Evolutionary conservation across 2,113 vertebrate genomes (phyloP).

Genomic region (Tetraodon nigroviridis): DNA sequence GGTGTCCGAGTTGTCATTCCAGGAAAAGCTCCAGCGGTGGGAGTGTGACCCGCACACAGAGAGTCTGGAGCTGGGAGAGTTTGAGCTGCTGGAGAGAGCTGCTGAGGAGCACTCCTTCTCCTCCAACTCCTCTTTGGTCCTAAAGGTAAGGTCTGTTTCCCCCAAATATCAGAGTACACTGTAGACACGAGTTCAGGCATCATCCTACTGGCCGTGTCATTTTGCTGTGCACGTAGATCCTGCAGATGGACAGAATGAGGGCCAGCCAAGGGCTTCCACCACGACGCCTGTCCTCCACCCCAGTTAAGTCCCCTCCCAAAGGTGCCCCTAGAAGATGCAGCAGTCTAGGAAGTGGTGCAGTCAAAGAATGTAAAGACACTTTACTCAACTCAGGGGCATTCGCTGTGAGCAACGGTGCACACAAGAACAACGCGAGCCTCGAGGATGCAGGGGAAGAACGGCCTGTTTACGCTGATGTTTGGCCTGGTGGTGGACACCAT

Average conservation of each 20-base stretch:
- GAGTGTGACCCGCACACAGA: conserved; percentile 81
- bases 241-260: conserved; percentile 77
- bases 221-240: conserved; percentile 43
- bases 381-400: neutral
- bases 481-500: conserved; percentile 47
- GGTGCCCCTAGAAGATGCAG: conserved; percentile 3
- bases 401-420: neutral
- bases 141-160: conserved; percentile 67
- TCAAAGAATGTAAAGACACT: neutral
- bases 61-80: conserved; percentile 88
- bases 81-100: conserved; percentile 90
- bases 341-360: neutral
- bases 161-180: no score
- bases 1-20: conserved; percentile 83
- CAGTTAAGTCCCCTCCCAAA: conserved; percentile 75
- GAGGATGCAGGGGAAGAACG: conserved; percentile 24
- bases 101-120: conserved; percentile 96
- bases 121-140: conserved; percentile 92
- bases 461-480: conserved; percentile 11
- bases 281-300: conserved; percentile 88
- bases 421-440: conserved; percentile 1
- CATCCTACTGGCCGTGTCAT: neutral
- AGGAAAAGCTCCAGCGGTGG: conserved; percentile 81
- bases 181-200: neutral
- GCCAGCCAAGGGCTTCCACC: conserved; percentile 41